phyloP scores from a whole-genome alignment of 2,797 vertebrate genomes.

The Aplochiton taeniatus region DNA sequence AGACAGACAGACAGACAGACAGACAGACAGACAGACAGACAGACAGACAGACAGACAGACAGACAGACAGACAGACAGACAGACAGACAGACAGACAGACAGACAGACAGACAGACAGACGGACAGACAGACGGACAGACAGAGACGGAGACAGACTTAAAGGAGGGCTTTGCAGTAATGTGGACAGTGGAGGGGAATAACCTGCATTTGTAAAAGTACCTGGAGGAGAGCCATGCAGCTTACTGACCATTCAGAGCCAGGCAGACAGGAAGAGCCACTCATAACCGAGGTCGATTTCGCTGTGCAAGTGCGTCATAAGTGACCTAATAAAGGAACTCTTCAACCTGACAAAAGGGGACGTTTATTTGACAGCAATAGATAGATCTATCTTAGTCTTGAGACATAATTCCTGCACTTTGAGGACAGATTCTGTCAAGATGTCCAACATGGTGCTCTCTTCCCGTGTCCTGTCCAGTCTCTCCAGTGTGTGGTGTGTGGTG shows the following conservation, averaged over 20 bases:
- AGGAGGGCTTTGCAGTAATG: constrained; percentile 17
- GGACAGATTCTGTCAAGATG: constrained; percentile 41
- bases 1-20: constrained; percentile 39
- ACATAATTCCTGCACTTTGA: constrained; percentile 33
- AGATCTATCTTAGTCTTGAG: not conserved
- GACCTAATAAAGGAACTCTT: not conserved
- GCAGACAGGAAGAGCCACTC: constrained; percentile 31
- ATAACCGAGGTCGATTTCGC: constrained; percentile 21
- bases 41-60: constrained; percentile 21
- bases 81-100: constrained; percentile 25
- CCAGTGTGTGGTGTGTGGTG: not conserved
- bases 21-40: constrained; percentile 43
- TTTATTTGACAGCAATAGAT: not conserved
- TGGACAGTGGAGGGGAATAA: constrained; percentile 43
- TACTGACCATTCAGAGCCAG: constrained; percentile 20
- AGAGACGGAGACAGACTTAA: constrained; percentile 2
- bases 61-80: constrained; percentile 18
- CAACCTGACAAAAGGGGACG: not conserved
- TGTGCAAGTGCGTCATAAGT: not conserved
- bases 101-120: constrained; percentile 33
- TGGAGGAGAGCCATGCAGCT: constrained; percentile 56
- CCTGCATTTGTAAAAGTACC: constrained; percentile 67
- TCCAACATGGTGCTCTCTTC: not conserved
- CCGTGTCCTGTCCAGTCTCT: constrained; percentile 1
- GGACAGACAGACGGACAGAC: constrained; percentile 24